Conservation (phyloP, 2,113 vertebrate genomes). For the Phoenicopterus ruber region DNA sequence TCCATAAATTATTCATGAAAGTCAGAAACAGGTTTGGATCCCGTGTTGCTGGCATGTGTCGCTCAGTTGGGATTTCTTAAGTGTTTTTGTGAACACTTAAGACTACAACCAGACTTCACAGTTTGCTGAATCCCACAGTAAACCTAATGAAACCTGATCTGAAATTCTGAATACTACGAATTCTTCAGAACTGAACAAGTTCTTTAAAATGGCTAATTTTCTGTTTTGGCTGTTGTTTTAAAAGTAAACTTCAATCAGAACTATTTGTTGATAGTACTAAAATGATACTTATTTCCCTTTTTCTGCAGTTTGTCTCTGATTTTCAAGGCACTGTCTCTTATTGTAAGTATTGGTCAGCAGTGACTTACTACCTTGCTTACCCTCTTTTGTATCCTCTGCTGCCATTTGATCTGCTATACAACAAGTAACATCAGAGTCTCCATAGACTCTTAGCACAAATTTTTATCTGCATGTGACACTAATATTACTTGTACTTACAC, state of each 20-base stretch:
- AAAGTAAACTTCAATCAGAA: background rate
- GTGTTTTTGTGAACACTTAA: background rate
- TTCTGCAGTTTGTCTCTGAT: constrained; percentile 24
- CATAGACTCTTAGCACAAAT: background rate
- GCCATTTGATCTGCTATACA: background rate
- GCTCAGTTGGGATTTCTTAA: background rate
- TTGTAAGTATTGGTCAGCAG: constrained; percentile 13
- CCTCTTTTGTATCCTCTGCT: background rate
- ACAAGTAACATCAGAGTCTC: background rate
- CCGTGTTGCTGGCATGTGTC: background rate
- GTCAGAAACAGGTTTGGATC: background rate
- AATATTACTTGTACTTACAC: background rate
- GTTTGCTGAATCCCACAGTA: background rate
- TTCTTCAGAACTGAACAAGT: background rate
- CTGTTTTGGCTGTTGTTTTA: background rate
- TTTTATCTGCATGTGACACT: background rate
- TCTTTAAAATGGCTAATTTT: background rate
- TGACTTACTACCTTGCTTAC: background rate
- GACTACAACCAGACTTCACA: background rate
- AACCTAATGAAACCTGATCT: background rate
- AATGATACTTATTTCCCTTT: background rate
- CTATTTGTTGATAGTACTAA: background rate
- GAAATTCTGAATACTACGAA: background rate
- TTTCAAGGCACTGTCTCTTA: background rate
- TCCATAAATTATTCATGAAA: background rate